These are phyloP conservation scores for Plebejus argus DNA, from an alignment of 2,888 invertebrate species.

Conservation along the genomic window DNA sequence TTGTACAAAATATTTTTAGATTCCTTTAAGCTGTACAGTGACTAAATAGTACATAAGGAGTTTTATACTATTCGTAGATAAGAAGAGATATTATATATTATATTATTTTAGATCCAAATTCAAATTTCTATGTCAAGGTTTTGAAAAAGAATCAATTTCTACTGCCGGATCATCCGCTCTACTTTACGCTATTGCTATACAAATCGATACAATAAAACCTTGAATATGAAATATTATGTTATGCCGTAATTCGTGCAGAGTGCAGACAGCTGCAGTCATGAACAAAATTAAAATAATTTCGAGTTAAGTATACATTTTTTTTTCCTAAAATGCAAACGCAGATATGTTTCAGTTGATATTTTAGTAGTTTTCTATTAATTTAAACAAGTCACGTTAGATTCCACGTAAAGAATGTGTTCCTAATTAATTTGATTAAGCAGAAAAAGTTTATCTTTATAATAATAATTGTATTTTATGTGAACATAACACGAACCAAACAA, in stretches of 20 bases:
- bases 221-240: slow-evolving; percentile 4
- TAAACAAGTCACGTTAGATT: neutral
- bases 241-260: neutral
- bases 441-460: neutral
- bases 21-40: too few relatives aligned
- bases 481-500: neutral
- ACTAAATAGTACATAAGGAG: too few relatives aligned
- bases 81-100: too few relatives aligned
- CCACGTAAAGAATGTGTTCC: neutral
- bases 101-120: too few relatives aligned
- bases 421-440: slow-evolving; percentile 6
- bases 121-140: neutral
- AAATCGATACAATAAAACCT: neutral
- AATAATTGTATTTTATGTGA: neutral
- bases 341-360: too few relatives aligned
- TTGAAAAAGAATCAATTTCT: neutral
- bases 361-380: neutral
- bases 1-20: too few relatives aligned
- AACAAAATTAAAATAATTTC: neutral
- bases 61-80: too few relatives aligned
- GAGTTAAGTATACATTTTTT: neutral
- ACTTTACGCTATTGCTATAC: slow-evolving; percentile 11
- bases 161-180: neutral
- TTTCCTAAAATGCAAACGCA: neutral
- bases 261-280: neutral